These are phyloP conservation scores for Latrodectus geometricus DNA, from an alignment of 1,140 invertebrate genomes.

Conservation along the genomic window DNA sequence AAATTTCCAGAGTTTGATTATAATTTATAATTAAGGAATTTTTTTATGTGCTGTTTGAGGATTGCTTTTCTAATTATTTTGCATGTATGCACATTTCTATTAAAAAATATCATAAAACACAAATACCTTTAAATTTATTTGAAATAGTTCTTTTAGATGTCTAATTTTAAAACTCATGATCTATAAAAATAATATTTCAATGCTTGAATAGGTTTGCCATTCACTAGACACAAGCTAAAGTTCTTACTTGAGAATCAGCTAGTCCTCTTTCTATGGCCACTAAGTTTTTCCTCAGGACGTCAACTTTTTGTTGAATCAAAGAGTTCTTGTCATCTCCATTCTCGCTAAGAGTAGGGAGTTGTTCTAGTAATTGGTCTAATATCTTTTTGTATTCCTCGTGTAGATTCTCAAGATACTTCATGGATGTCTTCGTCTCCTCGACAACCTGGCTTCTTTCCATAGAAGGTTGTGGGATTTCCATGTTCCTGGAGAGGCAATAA, in stretches of 20 bases:
- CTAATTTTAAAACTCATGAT: not conserved
- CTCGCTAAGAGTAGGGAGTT: slow-evolving; percentile 31
- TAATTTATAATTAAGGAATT: no score
- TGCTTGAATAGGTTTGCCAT: not conserved
- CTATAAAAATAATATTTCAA: not conserved
- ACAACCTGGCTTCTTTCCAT: slow-evolving; percentile 28
- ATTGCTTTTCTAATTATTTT: no score
- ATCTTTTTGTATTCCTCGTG: slow-evolving; percentile 35
- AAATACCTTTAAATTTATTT: not conserved
- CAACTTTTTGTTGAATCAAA: slow-evolving; percentile 44
- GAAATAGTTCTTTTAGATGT: not conserved
- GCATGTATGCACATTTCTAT: no score
- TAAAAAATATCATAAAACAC: no score
- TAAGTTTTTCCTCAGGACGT: slow-evolving; percentile 30
- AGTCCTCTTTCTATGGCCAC: slow-evolving; percentile 27
- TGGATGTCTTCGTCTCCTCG: slow-evolving; percentile 18
- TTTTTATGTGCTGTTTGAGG: no score
- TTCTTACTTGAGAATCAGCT: slow-evolving; percentile 36
- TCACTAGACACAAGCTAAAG: not conserved
- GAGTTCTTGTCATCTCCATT: slow-evolving; percentile 48
- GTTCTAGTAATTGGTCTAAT: slow-evolving; percentile 36
- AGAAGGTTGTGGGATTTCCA: slow-evolving; percentile 23
- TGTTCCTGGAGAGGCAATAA: slow-evolving; percentile 21
- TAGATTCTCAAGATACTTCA: slow-evolving; percentile 25
- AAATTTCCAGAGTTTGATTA: no score